A percentile compares a stretch with the other conserved stretches of the same genome.
phyloP scores from a whole-genome alignment of 2,113 vertebrate species.

The Mobula birostris region DNA sequence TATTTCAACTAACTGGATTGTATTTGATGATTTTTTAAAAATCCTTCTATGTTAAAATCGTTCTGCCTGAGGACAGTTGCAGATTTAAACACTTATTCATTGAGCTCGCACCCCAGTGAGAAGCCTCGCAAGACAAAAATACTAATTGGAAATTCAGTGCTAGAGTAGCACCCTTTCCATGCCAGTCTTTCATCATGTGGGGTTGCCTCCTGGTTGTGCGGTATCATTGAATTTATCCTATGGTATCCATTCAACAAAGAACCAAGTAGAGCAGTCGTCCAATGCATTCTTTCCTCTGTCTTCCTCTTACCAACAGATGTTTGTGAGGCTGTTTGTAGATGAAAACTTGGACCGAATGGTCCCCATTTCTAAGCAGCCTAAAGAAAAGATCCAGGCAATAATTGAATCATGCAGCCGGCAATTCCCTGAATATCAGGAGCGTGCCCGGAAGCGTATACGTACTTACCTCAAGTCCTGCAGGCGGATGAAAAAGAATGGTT shows the following conservation, averaged over 20 bases:
- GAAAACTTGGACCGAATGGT: slow-evolving; percentile 86
- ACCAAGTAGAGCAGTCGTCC: slow-evolving; percentile 64
- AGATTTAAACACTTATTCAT: slow-evolving; percentile 19
- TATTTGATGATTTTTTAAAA: slow-evolving; percentile 15
- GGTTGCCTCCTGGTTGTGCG: neutral
- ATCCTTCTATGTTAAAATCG: neutral
- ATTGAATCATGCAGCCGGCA: slow-evolving; percentile 83
- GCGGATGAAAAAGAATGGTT: slow-evolving; percentile 82
- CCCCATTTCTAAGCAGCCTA: slow-evolving; percentile 85
- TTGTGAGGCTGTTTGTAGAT: slow-evolving; percentile 88
- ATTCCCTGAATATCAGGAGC: slow-evolving; percentile 82
- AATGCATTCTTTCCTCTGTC: slow-evolving; percentile 77
- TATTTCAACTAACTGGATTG: neutral
- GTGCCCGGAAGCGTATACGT: slow-evolving; percentile 77
- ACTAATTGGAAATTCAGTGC: neutral
- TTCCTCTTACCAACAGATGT: slow-evolving; percentile 86
- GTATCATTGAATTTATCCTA: slow-evolving; percentile 15
- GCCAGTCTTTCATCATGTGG: neutral
- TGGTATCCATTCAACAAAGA: slow-evolving; percentile 54
- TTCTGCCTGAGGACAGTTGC: neutral
- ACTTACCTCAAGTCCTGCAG: slow-evolving; percentile 88
- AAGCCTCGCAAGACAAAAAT: neutral
- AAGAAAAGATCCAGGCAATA: slow-evolving; percentile 86
- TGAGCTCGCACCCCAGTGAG: neutral
- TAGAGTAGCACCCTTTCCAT: neutral